A percentile compares a stretch with the other conserved stretches of the same genome.
Conservation (phyloP, 2,888 invertebrate genomes). For the Loripinus fragilis region DNA sequence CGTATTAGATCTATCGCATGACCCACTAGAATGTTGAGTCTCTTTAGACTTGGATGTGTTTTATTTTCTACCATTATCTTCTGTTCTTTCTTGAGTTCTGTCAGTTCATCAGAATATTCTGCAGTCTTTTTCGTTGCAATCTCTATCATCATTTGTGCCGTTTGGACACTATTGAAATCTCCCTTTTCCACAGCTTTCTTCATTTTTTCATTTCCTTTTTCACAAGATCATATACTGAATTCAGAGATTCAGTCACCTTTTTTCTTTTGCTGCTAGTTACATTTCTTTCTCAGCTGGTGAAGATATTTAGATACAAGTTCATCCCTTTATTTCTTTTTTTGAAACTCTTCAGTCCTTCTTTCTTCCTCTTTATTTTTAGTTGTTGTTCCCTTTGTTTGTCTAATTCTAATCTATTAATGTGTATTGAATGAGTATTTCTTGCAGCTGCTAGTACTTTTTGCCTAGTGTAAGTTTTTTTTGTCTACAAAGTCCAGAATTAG, state of each 20-base stretch:
- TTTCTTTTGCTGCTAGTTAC: background rate
- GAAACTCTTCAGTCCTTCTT: background rate
- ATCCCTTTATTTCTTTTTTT: slow-evolving; percentile 10
- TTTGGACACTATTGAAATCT: background rate
- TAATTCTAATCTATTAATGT: background rate
- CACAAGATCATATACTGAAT: slow-evolving; percentile 1
- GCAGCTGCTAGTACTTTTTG: background rate
- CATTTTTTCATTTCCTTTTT: background rate
- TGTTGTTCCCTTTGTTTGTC: background rate
- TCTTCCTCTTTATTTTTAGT: background rate
- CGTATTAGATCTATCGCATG: background rate
- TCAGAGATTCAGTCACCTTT: background rate
- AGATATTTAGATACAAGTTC: background rate
- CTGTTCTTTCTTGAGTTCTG: slow-evolving; percentile 3
- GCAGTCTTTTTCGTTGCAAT: background rate
- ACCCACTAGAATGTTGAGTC: background rate
- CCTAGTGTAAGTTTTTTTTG: background rate
- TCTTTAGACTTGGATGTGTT: slow-evolving; percentile 6
- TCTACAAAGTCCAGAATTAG: slow-evolving; percentile 6
- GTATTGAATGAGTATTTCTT: slow-evolving; percentile 7
- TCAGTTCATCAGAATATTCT: slow-evolving; percentile 5
- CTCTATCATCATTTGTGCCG: slow-evolving; percentile 15
- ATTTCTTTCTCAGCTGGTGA: background rate
- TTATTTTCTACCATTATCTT: background rate
- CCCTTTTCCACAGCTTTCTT: background rate